Base-by-base conservation (phyloP, 1,140 invertebrate genomes). In the Drosophila nasuta region DNA sequence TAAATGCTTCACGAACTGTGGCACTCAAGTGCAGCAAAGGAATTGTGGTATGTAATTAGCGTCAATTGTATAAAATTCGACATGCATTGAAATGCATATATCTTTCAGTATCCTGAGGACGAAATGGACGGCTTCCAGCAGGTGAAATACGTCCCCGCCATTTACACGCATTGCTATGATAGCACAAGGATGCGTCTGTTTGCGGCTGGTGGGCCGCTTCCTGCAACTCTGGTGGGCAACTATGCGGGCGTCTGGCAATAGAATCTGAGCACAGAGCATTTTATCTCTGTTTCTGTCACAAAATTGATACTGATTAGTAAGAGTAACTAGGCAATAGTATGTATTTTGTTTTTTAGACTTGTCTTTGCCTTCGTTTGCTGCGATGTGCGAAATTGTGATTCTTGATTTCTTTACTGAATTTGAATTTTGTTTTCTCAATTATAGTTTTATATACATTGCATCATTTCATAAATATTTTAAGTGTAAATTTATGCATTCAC, bases 81-180 rank as follows among this genome's bases (percentile, higher is more conserved):
- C 59, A 4, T 66, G 77, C 75, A 62, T 69, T 92, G 20, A 89
- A 75, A 28, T 48, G 3, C 1, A 13, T 67, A 41, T 30, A 1
- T 6, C 8, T 69, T 77, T 1, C 89, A 97, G 96, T 97, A 96
- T 93, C 96, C 96, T 0, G 96, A 97, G 83, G 96, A 97, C 90
- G 96, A 97, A 80, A 94, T 96, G 73, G 96, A 97, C 73, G 96
- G 96, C 43, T 95, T 96, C 81, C 96, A 96, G 93, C 96, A 97
- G 80, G 95, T 96, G 1, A 97, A 97, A 92, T 97, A 98, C 91
- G 96, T 96, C 15, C 97, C 98, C 49, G 98, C 98, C 11, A 98
- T 99, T 86, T 99, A 99, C 92, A 98, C 98, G 1, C 98, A 99
- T 91, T 98, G 97, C 92, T 99, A 98, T 92, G 98, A 99, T 93